Base-by-base conservation (phyloP, 2,888 invertebrate genomes). In the Macrophya alboannulata region DNA sequence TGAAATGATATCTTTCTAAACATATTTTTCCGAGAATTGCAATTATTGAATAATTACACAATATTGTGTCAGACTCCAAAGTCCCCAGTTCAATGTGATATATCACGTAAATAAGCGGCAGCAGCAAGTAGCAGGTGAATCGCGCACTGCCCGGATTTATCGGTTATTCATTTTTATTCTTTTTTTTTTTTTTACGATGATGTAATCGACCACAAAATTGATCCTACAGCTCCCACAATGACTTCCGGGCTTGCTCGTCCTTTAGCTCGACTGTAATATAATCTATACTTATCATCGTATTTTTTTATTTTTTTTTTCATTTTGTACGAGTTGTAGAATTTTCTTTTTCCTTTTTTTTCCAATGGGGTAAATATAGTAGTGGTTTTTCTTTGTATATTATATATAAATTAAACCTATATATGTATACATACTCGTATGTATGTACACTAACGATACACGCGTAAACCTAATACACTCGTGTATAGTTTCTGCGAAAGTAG, bases 401-500 rank as follows among this genome's bases (percentile, higher is more conserved):
- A 31, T 31, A 31, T 2, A 31, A 31, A 31, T 31, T 31, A 31
- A 2, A 31, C 31, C 31, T 31, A 51, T 17, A 17, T 55, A n/a
- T n/a, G 8, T n/a, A 17, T 17, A 51, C 17, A 51, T 51, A 17
- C 5, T n/a, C 31, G n/a, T n/a, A n/a, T 6, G 51, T n/a, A 51
- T 51, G n/a, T 17, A n/a, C 6, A 51, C 15, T 72, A n/a, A 37
- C 31, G 31, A 31, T 40, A 40, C 12, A 43, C 72, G 72, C 43
- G 8, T n/a, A 72, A 72, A 72, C 17, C 25, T 25, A 25, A 25
- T 37, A 37, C 37, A 68, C 15, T 12, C 5, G 55, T 31, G 55
- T 31, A 25, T 37, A 37, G 31, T 17, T 31, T 31, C 31, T 37
- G 77, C 51, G 55, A 62, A 81, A 81, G 81, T 59, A 62, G 81